These are phyloP conservation scores for Aphaenogaster ashmeadi DNA, from an alignment of 1,140 invertebrate genomes.

Conservation along the genomic window DNA sequence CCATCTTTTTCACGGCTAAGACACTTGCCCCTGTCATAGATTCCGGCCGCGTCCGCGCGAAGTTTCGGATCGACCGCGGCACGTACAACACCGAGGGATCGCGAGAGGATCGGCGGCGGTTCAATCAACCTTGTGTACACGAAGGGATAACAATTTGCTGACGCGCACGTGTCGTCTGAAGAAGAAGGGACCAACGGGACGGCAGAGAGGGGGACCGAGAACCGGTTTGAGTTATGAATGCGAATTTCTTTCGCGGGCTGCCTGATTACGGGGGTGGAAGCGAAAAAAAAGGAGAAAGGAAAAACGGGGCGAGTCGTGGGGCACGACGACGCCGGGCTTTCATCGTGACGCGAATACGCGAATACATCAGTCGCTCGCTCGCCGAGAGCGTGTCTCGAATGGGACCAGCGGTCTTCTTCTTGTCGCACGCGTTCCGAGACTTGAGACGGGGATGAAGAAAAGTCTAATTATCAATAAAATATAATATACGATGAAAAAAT, in stretches of 20 bases:
- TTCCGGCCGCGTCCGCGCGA: conserved; percentile 36
- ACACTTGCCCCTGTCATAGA: conserved; percentile 2
- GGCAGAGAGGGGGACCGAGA: conserved; percentile 14
- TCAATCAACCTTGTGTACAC: conserved; percentile 70
- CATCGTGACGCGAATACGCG: conserved; percentile 84
- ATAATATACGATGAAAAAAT: background rate
- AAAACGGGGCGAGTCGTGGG: conserved; percentile 62
- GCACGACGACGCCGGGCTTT: conserved; percentile 62
- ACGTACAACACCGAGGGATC: conserved; percentile 48
- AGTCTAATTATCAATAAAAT: conserved; percentile 28
- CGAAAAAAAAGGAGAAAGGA: conserved; percentile 22
- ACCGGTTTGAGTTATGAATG: conserved; percentile 81
- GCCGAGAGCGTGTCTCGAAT: conserved; percentile 82
- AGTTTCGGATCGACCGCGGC: conserved; percentile 45
- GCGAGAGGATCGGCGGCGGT: conserved; percentile 27
- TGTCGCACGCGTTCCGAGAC: background rate
- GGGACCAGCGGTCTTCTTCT: conserved; percentile 70
- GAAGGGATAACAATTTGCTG: conserved; percentile 76
- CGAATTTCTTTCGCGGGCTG: conserved; percentile 79
- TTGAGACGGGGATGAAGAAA: conserved; percentile 4
- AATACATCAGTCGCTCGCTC: conserved; percentile 80
- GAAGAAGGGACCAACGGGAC: background rate
- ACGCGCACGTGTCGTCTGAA: conserved; percentile 57
- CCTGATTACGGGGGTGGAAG: conserved; percentile 77
- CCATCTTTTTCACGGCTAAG: conserved; percentile 27